These are phyloP conservation scores for Calephelis perditalis DNA, from an alignment of 2,888 invertebrate species.

Conservation along the genomic window DNA sequence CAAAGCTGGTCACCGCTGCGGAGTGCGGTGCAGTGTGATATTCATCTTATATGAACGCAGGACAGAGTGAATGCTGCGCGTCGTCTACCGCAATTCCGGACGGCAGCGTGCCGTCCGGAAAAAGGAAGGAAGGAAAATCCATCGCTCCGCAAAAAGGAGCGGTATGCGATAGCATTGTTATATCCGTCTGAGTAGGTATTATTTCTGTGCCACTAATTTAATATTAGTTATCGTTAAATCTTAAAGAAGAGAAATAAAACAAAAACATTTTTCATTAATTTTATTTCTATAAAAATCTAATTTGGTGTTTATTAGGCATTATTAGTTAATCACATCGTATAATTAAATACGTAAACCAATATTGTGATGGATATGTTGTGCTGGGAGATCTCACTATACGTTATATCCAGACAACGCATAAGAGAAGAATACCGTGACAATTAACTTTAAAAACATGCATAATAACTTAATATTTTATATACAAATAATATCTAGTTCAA, in stretches of 20 bases:
- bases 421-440: conserved; percentile 38
- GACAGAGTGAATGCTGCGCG: too few species aligned
- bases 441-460: conserved; percentile 47
- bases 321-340: conserved; percentile 13
- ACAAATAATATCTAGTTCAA: conserved; percentile 47
- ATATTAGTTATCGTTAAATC: too few species aligned
- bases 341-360: conserved; percentile 47
- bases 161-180: too few species aligned
- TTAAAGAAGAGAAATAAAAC: conserved; percentile 22
- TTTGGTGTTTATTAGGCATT: conserved; percentile 46
- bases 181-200: too few species aligned
- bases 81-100: too few species aligned
- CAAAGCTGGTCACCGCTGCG: too few species aligned
- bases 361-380: conserved; percentile 64
- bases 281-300: conserved; percentile 38
- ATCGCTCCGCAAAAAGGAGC: too few species aligned
- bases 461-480: conserved; percentile 55
- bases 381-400: conserved; percentile 59
- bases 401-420: conserved; percentile 69
- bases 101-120: too few species aligned
- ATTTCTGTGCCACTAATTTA: too few species aligned
- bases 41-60: too few species aligned
- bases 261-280: conserved; percentile 29
- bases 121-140: too few species aligned
- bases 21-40: too few species aligned